Conservation (phyloP, 2,113 vertebrate genomes). For the Camelus bactrianus region DNA sequence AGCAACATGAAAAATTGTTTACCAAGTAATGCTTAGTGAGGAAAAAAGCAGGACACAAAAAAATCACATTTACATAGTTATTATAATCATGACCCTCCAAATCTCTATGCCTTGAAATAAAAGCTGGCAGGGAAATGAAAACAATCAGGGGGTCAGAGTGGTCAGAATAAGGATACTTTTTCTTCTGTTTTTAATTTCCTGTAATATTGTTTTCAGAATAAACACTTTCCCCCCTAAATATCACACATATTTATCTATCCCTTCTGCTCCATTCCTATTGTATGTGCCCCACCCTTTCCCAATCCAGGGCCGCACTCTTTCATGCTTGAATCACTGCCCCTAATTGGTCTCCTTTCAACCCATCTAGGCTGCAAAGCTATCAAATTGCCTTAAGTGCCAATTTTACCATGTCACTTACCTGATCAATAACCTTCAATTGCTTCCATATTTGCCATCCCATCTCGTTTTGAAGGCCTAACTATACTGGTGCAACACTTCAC, state of each 20-base stretch:
- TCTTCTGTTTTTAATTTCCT: conserved; percentile 67
- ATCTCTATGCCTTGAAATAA: conserved; percentile 53
- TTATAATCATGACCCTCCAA: conserved; percentile 12
- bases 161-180: conserved; percentile 40
- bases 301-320: neutral
- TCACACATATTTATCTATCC: conserved; percentile 32
- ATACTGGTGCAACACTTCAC: neutral
- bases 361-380: neutral
- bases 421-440: neutral
- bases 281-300: neutral
- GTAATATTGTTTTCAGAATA: conserved; percentile 33
- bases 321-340: neutral
- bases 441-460: neutral
- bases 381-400: conserved; percentile 32
- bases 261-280: neutral
- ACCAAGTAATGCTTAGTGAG: conserved; percentile 13
- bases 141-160: neutral
- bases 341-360: neutral
- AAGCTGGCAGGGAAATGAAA: conserved; percentile 53
- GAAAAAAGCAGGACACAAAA: conserved; percentile 15
- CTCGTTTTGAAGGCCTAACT: neutral
- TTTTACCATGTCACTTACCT: conserved; percentile 38
- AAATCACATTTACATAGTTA: conserved; percentile 59
- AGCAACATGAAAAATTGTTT: conserved; percentile 57
- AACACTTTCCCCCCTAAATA: neutral